Base-by-base conservation (phyloP, 2,888 invertebrate genomes). In the Chymomyza amoena region DNA sequence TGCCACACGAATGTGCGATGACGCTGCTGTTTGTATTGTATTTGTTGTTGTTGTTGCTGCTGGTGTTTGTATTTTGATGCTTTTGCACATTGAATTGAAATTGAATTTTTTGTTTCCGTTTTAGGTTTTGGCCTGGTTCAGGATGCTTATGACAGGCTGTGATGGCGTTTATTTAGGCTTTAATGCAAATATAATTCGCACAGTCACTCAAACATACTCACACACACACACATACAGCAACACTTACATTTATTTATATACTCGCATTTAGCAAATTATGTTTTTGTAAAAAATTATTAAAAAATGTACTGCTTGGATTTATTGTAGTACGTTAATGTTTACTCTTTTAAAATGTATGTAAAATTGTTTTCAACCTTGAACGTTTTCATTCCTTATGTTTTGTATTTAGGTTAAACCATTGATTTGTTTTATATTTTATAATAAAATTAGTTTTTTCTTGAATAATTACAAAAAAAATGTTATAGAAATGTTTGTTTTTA, bases 21-120 rank as follows among this genome's bases (percentile, higher is more conserved):
- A 54, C 16, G 54, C 15, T 54, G 54, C 16, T 18, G 20, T 54
- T 18, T 60, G 28, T 60, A 60, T 57, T 68, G 62, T 65, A 59
- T 51, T 67, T 68, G 64, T 63, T 70, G 62, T 63, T 69, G 67
- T 67, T 18, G 39, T 0, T n/a, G 39, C 15, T 39, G 66, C 25
- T 61, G 32, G 10, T 61, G 61, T 66, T 66, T 52, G 61, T 15
- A 6, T 57, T 9, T 28, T 28, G 18, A 57, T 20, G 25, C 39
- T 13, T 32, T 66, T 57, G 62, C 66, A 59, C 64, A 66, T 69
- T 69, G 69, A 68, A 72, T 70, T 76, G 77, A 70, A 76, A 69
- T 77, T 72, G 75, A 67, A 64, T 74, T 65, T 68, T 59, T 61
- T 51, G 62, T 60, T 78, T 61, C 60, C 67, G 66, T 66, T 62